These are phyloP conservation scores for Oscheius sp. DNA, from an alignment of 2,888 invertebrate species.

Conservation along the genomic window DNA sequence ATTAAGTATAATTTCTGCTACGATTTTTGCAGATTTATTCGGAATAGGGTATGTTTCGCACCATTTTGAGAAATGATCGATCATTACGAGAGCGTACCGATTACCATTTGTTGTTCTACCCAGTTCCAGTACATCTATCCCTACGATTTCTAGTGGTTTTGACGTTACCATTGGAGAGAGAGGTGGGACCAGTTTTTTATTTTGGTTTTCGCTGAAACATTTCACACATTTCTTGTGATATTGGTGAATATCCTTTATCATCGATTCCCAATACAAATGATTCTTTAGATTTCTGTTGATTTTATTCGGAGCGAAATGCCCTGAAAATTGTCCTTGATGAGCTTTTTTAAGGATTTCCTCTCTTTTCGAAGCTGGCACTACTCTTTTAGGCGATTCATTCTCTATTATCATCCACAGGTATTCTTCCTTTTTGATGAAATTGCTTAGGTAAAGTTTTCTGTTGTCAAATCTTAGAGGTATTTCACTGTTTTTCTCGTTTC, in stretches of 20 bases:
- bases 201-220: slow-evolving; percentile 27
- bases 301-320: slow-evolving; percentile 17
- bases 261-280: slow-evolving; percentile 29
- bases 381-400: not conserved
- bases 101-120: slow-evolving; percentile 25
- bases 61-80: slow-evolving; percentile 38
- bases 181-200: slow-evolving; percentile 20
- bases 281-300: slow-evolving; percentile 8
- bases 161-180: slow-evolving; percentile 20
- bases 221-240: slow-evolving; percentile 26
- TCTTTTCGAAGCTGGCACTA: slow-evolving; percentile 28
- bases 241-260: slow-evolving; percentile 29
- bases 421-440: not conserved
- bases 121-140: slow-evolving; percentile 34
- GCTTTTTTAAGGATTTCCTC: slow-evolving; percentile 28
- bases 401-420: not conserved
- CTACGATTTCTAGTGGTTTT: slow-evolving; percentile 35
- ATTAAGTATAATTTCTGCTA: slow-evolving; percentile 27
- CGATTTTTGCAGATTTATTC: slow-evolving; percentile 35
- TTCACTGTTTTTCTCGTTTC: too few relatives aligned
- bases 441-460: not conserved
- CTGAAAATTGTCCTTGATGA: slow-evolving; percentile 23
- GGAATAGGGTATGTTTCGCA: slow-evolving; percentile 28
- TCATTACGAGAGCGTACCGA: slow-evolving; percentile 30
- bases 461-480: not conserved